Percentiles rank a stretch among this genome's conserved stretches.
Evolutionary conservation across 2,888 invertebrate genomes (phyloP).

Genomic region (Yponomeuta sedellus): DNA sequence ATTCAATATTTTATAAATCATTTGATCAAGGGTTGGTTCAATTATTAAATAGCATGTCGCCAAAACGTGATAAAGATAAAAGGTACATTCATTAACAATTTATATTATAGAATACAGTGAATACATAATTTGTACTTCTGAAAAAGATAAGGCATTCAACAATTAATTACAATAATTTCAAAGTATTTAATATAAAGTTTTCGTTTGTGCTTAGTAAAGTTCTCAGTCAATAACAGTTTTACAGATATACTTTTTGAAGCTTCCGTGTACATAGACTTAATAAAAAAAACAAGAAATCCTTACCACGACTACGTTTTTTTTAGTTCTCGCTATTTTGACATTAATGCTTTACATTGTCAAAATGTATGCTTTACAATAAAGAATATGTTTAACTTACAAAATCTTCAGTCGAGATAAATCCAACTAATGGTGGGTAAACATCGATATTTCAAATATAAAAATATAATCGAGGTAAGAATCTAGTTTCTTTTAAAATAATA

Average conservation of each 20-base stretch:
- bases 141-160: conserved; percentile 54
- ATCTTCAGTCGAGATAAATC: too few relatives aligned
- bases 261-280: background rate
- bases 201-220: conserved; percentile 2
- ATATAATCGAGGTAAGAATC: background rate
- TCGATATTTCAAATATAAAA: too few relatives aligned
- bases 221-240: conserved; percentile 12
- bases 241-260: background rate
- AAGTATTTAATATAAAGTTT: conserved; percentile 32
- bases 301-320: too few relatives aligned
- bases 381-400: too few relatives aligned
- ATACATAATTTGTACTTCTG: conserved; percentile 52
- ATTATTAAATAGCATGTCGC: conserved; percentile 22
- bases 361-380: too few relatives aligned
- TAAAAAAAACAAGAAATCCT: background rate
- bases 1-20: too few relatives aligned
- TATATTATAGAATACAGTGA: conserved; percentile 34
- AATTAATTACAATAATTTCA: conserved; percentile 42
- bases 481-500: background rate
- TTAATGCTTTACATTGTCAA: too few relatives aligned
- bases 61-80: conserved; percentile 28
- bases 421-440: too few relatives aligned
- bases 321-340: too few relatives aligned
- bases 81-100: conserved; percentile 17
- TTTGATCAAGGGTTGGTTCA: too few relatives aligned